Evolutionary conservation across 2,797 vertebrate genomes (phyloP).

Genomic region (Syngnathus rostellatus): DNA sequence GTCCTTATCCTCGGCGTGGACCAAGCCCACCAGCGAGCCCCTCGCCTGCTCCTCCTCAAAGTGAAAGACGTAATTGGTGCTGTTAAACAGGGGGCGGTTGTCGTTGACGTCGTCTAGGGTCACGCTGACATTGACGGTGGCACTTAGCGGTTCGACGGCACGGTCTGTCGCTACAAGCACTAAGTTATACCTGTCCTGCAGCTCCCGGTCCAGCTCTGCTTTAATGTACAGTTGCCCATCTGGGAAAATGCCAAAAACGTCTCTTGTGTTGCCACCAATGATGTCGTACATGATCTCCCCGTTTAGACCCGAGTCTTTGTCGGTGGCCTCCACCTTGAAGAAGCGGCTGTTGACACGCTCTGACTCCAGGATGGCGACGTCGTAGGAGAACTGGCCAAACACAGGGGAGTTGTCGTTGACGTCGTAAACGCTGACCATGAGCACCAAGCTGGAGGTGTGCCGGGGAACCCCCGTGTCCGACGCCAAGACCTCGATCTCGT

Average conservation of each 20-base stretch:
- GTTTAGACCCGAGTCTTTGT: conserved; percentile 90
- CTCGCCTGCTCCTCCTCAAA: conserved; percentile 87
- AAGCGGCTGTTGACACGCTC: conserved; percentile 96
- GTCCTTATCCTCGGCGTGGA: conserved; percentile 89
- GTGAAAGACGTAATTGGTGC: conserved; percentile 93
- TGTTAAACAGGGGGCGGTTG: conserved; percentile 94
- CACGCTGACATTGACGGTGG: conserved; percentile 86
- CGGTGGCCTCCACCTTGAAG: conserved; percentile 87
- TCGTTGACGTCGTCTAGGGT: conserved; percentile 94
- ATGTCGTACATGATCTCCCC: conserved; percentile 91
- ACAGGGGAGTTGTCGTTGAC: conserved; percentile 93
- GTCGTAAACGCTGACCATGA: conserved; percentile 89
- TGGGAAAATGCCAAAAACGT: conserved; percentile 93
- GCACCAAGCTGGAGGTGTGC: conserved; percentile 77
- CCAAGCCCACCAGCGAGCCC: conserved; percentile 79
- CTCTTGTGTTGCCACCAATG: conserved; percentile 79
- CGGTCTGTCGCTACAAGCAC: conserved; percentile 83
- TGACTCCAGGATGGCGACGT: conserved; percentile 85
- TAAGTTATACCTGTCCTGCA: conserved; percentile 85
- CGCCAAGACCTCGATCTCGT: conserved; percentile 85
- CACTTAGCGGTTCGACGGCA: conserved; percentile 86
- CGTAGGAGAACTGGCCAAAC: conserved; percentile 94
- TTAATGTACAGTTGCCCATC: conserved; percentile 96
- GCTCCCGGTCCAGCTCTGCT: conserved; percentile 89
- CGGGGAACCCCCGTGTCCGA: conserved; percentile 87